Percentiles rank a stretch among this genome's conserved stretches.
phyloP scores from a whole-genome alignment of 2,113 vertebrate genomes.

The Aegithalos caudatus region DNA sequence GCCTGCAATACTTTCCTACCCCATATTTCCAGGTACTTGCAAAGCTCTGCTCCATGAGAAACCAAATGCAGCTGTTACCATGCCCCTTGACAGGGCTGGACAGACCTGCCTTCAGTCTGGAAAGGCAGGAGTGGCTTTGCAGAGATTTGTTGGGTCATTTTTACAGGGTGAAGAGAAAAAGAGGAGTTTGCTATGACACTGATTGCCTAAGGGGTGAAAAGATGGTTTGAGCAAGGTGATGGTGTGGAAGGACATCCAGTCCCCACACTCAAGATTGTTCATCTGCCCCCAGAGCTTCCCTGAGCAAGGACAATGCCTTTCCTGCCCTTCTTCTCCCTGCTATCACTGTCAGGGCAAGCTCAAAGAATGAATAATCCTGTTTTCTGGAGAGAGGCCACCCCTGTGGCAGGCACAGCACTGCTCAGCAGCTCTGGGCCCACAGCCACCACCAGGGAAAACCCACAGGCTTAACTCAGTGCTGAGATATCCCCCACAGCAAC shows the following conservation, averaged over 20 bases:
- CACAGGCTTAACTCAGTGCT: accelerated
- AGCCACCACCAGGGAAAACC: accelerated
- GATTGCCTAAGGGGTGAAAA: not conserved
- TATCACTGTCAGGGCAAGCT: not conserved
- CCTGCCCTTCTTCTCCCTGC: not conserved
- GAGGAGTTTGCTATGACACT: not conserved
- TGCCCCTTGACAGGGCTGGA: not conserved
- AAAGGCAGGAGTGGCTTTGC: not conserved
- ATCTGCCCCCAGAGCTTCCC: not conserved
- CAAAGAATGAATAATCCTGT: not conserved
- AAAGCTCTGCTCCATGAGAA: not conserved
- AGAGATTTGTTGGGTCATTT: not conserved
- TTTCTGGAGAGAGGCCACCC: not conserved
- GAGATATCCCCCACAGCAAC: not conserved
- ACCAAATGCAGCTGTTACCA: not conserved
- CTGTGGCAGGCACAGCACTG: not conserved
- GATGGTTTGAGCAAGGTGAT: not conserved
- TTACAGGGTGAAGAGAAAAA: not conserved
- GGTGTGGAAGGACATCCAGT: not conserved
- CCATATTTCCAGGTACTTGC: not conserved
- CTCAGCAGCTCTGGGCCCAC: accelerated
- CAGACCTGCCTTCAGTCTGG: not conserved
- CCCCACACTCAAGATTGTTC: not conserved
- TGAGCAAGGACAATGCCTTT: not conserved
- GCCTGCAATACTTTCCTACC: not conserved